Evolutionary conservation across 2,888 invertebrate genomes (phyloP).

Genomic region (Tholera decimalis): DNA sequence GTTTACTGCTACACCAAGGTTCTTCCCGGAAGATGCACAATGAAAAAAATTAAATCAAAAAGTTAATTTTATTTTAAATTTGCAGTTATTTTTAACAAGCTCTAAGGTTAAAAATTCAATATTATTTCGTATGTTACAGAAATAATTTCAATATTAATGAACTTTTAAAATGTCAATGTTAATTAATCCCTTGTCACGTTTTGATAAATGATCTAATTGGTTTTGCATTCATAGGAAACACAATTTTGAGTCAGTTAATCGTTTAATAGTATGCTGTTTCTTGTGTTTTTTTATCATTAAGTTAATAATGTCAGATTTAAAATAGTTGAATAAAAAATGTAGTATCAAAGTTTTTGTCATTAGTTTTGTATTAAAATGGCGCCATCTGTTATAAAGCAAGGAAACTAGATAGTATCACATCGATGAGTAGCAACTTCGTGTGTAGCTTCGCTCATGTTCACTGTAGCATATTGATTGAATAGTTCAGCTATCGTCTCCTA

Average conservation of each 20-base stretch:
- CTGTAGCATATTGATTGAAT: conserved; percentile 12
- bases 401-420: conserved; percentile 14
- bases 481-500: conserved; percentile 59
- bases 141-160: conserved; percentile 35
- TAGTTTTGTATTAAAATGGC: conserved; percentile 7
- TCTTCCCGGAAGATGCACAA: conserved; percentile 3
- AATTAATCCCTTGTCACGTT: conserved; percentile 33
- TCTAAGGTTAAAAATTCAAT: conserved; percentile 20
- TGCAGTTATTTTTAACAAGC: neutral
- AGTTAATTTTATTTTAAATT: neutral
- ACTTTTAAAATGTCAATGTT: conserved; percentile 64
- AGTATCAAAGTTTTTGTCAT: neutral
- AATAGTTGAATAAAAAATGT: neutral
- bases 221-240: neutral
- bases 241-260: neutral
- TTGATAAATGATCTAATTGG: conserved; percentile 1
- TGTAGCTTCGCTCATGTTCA: neutral
- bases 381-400: conserved; percentile 74
- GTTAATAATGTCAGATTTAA: neutral
- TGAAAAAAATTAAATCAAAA: conserved; percentile 26
- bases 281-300: neutral
- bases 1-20: neutral
- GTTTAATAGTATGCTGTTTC: neutral
- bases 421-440: neutral
- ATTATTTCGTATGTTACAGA: neutral